Conservation (phyloP, 2,113 vertebrate genomes). For the Pangasianodon gigas region DNA sequence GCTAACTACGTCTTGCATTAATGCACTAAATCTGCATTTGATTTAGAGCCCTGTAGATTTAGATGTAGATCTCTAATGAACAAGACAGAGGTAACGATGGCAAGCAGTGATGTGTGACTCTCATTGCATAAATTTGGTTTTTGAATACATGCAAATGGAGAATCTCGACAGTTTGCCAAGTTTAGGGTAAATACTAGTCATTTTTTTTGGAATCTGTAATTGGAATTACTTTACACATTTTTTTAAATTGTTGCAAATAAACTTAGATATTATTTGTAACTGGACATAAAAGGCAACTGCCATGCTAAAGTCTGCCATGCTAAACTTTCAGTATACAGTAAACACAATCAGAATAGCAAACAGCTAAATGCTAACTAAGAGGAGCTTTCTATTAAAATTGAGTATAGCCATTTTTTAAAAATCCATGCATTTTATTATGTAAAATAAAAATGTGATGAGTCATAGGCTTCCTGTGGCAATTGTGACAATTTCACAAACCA, state of each 20-base stretch:
- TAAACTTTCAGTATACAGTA: too few species aligned
- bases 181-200: neutral
- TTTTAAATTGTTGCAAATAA: neutral
- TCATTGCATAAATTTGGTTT: neutral
- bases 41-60: neutral
- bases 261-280: neutral
- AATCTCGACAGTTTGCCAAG: neutral
- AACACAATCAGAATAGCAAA: too few species aligned
- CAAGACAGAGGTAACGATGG: neutral
- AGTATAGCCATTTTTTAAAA: neutral
- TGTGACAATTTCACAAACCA: neutral
- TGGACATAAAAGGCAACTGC: neutral
- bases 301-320: too few species aligned
- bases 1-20: neutral
- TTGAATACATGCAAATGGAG: neutral
- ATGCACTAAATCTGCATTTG: neutral
- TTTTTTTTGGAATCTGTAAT: neutral
- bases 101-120: neutral
- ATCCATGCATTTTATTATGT: neutral
- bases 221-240: neutral
- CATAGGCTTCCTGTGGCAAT: neutral
- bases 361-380: neutral
- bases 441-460: neutral
- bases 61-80: neutral
- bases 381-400: neutral